A percentile compares a stretch with the other conserved stretches of the same genome.
Conservation (phyloP, 1,140 invertebrate species). For the Linepithema humile region DNA sequence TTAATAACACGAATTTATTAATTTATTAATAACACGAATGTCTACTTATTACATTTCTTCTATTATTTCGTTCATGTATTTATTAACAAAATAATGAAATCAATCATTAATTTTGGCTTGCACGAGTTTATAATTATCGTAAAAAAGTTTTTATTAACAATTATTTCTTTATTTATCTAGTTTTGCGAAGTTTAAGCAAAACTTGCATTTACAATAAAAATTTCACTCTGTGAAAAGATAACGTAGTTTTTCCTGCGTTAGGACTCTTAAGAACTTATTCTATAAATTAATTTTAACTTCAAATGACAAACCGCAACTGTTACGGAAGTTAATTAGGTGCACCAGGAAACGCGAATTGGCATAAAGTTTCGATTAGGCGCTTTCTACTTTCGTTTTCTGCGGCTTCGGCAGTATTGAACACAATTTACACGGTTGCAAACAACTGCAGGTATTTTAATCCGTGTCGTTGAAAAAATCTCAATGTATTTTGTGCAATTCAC, state of each 20-base stretch:
- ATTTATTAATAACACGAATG: background rate
- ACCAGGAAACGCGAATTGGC: background rate
- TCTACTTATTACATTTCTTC: background rate
- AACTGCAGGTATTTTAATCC: background rate
- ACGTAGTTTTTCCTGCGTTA: background rate
- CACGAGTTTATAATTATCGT: background rate
- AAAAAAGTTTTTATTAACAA: background rate
- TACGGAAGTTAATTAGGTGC: background rate
- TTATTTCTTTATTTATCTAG: background rate
- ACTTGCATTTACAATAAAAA: background rate
- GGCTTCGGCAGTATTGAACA: background rate
- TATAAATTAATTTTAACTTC: background rate
- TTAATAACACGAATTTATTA: too few species aligned
- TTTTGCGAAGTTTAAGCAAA: background rate
- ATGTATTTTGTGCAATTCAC: background rate
- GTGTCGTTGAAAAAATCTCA: background rate
- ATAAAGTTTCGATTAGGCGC: conserved; percentile 10
- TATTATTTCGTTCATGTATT: background rate
- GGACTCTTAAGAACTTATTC: background rate
- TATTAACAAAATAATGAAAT: background rate
- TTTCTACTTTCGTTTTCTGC: conserved; percentile 26
- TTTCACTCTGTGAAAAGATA: background rate
- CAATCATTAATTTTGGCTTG: background rate
- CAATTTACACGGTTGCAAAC: background rate
- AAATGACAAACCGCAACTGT: background rate